Evolutionary conservation across 1,140 invertebrate genomes (phyloP).

Genomic region (Drosophila kurseongensis): DNA sequence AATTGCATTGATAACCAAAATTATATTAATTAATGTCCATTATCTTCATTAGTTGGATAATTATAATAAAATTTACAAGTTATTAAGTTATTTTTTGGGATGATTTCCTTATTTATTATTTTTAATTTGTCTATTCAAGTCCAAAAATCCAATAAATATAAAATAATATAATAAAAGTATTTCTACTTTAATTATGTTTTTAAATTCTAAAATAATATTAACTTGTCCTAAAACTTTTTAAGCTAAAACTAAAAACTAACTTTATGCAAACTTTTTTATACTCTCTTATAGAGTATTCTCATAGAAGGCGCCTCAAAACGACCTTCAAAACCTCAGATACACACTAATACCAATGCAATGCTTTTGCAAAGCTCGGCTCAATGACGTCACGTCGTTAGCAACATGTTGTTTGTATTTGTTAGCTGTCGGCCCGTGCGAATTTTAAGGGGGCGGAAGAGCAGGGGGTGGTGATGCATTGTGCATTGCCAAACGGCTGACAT

Average conservation of each 20-base stretch:
- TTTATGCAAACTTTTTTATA: not conserved
- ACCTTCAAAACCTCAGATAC: constrained; percentile 25
- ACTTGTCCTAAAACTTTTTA: too few species aligned
- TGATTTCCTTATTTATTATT: too few species aligned
- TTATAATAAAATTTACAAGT: too few species aligned
- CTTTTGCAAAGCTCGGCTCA: constrained; percentile 49
- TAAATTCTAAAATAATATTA: not conserved
- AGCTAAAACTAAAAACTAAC: too few species aligned
- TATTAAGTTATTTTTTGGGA: too few species aligned
- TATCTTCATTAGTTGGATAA: too few species aligned
- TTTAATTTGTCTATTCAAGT: too few species aligned
- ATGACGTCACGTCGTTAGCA: constrained; percentile 69
- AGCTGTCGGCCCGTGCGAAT: constrained; percentile 1
- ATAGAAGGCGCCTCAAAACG: constrained; percentile 22
- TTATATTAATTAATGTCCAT: too few species aligned
- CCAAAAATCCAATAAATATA: too few species aligned
- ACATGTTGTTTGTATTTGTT: constrained; percentile 53
- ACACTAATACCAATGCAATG: constrained; percentile 17
- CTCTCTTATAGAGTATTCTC: not conserved
- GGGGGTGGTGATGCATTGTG: constrained; percentile 25
- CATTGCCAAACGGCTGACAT: constrained; percentile 51
- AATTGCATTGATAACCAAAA: not conserved
- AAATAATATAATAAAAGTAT: too few species aligned
- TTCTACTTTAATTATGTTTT: not conserved
- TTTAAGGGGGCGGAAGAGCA: not conserved